Base-by-base conservation (phyloP, 1,140 invertebrate genomes). In the Thalassaphorura encarpata region DNA sequence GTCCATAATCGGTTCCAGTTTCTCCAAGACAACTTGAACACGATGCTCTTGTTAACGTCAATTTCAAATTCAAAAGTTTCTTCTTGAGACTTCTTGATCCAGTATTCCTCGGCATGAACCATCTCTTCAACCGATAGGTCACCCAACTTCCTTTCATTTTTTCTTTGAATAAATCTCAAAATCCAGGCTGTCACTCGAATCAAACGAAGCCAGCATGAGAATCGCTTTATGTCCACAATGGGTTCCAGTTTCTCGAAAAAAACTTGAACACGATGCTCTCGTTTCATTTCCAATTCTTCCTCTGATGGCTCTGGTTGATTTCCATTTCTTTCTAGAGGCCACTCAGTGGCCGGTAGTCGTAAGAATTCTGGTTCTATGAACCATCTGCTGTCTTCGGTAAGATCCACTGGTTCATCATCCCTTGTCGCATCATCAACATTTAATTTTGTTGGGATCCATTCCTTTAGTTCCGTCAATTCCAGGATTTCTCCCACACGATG, bases 401-500 rank as follows among this genome's bases (percentile, higher is more conserved):
- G 19, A 24, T 52, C 43, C 11, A 24, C 19, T n/a, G 18, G 40
- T 15, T 0, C 3, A 23, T 2, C 33, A 31, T 47, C 48, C 27
- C 50, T 41, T 19, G 58, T 60, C 0, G 41, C 52, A 52, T 60
- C 59, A 5, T 45, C 46, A 1, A 65, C 66, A 51, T 68, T 68
- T 15, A 53, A 21, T 3, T 27, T 18, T 11, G 53, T 56, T 11
- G 60, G 57, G 8, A 62, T 47, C 67, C 67, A 68, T 3, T 58
- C 11, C 0, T 52, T 11, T 13, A 46, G 43, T 4, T 52, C 19
- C 1, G 62, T 56, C 3, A 43, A 29, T 26, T 53, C 57, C 27
- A 53, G 51, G 13, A 68, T 67, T 40, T 66, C 67, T n/a, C 54
- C 49, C 1, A 68, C 53, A 1, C 65, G 23, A 31, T 66, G 53